Evolutionary conservation across 1,140 invertebrate species (phyloP).

Genomic region (Drosophila sp.): DNA sequence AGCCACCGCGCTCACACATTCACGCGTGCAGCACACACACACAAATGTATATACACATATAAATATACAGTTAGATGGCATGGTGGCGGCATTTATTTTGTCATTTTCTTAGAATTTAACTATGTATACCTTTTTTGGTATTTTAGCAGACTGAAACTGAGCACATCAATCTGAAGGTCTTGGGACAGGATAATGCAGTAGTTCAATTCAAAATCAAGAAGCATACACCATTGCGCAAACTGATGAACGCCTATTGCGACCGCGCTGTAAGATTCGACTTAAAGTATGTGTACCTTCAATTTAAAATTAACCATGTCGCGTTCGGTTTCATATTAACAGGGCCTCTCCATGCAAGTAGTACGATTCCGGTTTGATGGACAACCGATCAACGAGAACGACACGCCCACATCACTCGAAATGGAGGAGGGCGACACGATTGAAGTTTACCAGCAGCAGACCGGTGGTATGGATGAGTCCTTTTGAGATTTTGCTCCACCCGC

Average conservation of each 20-base stretch:
- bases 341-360: constrained; percentile 92
- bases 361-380: constrained; percentile 96
- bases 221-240: constrained; percentile 94
- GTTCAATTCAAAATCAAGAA: constrained; percentile 98
- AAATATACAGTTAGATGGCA: constrained; percentile 10
- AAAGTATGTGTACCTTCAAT: neutral
- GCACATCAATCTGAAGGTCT: constrained; percentile 95
- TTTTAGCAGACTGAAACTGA: constrained; percentile 86
- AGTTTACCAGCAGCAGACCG: constrained; percentile 96
- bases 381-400: constrained; percentile 95
- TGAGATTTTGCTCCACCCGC: neutral
- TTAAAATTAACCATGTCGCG: neutral
- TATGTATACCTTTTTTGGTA: neutral
- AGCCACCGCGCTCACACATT: constrained; percentile 7
- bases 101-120: neutral
- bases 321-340: constrained; percentile 56
- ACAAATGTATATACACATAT: neutral
- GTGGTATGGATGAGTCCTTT: constrained; percentile 84
- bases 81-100: constrained; percentile 10
- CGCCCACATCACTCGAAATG: constrained; percentile 94
- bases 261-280: constrained; percentile 84
- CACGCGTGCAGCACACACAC: neutral
- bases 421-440: constrained; percentile 97
- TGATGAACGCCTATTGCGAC: constrained; percentile 97
- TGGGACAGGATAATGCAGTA: constrained; percentile 96